Conservation (phyloP, 2,797 vertebrate species). For the Megalops cyprinoides region DNA sequence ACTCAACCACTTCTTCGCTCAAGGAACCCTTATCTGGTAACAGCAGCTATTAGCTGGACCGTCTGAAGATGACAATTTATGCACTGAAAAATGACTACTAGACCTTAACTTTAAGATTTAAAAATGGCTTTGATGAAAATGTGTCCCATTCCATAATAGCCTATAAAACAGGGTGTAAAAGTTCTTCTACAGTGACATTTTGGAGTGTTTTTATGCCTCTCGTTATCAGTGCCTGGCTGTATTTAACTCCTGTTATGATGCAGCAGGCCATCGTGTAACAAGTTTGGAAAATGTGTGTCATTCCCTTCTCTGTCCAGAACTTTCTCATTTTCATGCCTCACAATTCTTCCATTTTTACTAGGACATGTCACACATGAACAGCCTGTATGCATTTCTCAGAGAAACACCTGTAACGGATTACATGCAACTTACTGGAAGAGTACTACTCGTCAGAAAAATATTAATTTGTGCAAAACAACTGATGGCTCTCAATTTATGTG, state of each 20-base stretch:
- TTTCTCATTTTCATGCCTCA: background rate
- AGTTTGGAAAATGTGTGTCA: background rate
- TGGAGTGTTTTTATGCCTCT: background rate
- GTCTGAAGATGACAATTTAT: conserved; percentile 26
- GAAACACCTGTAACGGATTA: background rate
- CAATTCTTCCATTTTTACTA: conserved; percentile 4
- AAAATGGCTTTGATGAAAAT: conserved; percentile 14
- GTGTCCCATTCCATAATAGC: conserved; percentile 13
- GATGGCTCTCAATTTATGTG: no score
- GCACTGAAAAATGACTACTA: conserved; percentile 23
- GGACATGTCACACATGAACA: background rate
- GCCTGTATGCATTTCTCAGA: background rate
- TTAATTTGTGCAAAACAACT: background rate
- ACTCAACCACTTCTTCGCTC: conserved; percentile 27
- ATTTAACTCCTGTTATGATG: background rate
- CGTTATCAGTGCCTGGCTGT: background rate
- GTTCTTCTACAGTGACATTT: conserved; percentile 13
- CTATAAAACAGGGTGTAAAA: conserved; percentile 5
- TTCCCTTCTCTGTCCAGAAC: background rate
- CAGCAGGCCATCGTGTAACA: background rate
- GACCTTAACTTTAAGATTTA: conserved; percentile 7
- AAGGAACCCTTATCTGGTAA: conserved; percentile 21
- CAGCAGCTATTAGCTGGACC: background rate
- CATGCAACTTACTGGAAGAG: no score
- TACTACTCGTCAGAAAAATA: background rate